Percentiles rank a stretch among this genome's conserved stretches.
phyloP scores from a whole-genome alignment of 2,797 vertebrate genomes.

The Nyctalus aviator region DNA sequence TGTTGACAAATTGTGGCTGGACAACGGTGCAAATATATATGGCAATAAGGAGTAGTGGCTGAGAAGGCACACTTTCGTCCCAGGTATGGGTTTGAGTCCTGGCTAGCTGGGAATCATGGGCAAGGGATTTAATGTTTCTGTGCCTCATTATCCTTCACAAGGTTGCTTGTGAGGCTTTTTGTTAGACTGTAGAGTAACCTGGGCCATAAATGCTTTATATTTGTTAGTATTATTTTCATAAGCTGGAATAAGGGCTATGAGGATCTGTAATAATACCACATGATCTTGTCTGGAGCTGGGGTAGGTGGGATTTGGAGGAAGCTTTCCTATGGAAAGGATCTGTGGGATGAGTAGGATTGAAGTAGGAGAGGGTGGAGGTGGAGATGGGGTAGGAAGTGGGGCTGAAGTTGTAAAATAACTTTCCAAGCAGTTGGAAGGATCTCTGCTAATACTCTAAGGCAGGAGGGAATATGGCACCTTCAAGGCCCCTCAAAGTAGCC shows the following conservation, averaged over 20 bases:
- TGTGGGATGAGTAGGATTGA: not conserved
- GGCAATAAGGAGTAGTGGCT: not conserved
- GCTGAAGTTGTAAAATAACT: not conserved
- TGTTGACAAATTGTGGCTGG: not conserved
- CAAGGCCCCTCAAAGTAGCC: not conserved
- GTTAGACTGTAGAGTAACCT: not conserved
- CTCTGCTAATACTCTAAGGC: not conserved
- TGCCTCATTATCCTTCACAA: not conserved
- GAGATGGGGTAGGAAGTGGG: not conserved
- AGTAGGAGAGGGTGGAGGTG: not conserved
- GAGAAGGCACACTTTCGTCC: not conserved
- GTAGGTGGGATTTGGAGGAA: not conserved
- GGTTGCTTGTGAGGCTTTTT: not conserved
- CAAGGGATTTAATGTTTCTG: not conserved
- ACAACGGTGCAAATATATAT: not conserved
- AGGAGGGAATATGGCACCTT: not conserved
- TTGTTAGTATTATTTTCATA: not conserved
- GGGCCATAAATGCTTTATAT: not conserved
- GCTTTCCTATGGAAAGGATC: not conserved
- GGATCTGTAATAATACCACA: not conserved
- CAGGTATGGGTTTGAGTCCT: not conserved
- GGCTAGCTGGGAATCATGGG: not conserved
- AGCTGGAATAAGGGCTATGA: not conserved
- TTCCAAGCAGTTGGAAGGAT: not conserved
- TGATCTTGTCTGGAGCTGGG: not conserved